phyloP scores from a whole-genome alignment of 2,797 vertebrate species.

The Spatula versicolor region DNA sequence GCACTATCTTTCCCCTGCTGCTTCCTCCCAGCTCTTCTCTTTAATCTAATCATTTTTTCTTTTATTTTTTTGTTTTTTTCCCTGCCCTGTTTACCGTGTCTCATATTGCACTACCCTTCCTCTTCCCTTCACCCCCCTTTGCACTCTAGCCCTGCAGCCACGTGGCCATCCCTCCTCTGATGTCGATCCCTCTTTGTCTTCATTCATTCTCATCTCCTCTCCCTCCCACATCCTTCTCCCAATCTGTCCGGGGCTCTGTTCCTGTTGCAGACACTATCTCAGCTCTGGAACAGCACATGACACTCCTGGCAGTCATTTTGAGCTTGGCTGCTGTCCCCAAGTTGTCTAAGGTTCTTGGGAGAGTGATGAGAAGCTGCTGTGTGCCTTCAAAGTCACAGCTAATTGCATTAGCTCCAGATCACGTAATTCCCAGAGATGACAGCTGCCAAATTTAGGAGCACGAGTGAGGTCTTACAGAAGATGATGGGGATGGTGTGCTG shows the following conservation, averaged over 20 bases:
- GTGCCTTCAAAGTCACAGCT: constrained; percentile 68
- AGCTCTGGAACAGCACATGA: constrained; percentile 59
- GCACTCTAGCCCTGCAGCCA: fast-evolving
- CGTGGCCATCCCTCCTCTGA: background rate
- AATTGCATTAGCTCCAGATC: constrained; percentile 65
- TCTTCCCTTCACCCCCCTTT: background rate
- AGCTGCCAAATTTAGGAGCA: constrained; percentile 59
- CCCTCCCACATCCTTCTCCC: background rate
- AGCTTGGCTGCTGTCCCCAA: constrained; percentile 65
- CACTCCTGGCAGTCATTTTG: constrained; percentile 52
- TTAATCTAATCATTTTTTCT: background rate
- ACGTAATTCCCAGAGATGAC: constrained; percentile 49
- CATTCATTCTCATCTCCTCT: background rate
- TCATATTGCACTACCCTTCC: background rate
- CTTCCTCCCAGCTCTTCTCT: background rate
- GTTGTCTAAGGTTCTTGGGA: constrained; percentile 65
- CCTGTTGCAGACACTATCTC: constrained; percentile 23
- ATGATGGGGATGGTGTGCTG: constrained; percentile 21
- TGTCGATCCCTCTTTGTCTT: background rate
- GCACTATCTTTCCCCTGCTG: background rate
- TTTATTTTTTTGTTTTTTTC: background rate
- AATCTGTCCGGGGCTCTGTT: constrained; percentile 42
- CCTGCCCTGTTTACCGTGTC: fast-evolving
- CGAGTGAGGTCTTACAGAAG: constrained; percentile 28
- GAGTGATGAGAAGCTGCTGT: constrained; percentile 67